phyloP scores from a whole-genome alignment of 1,140 invertebrate species.

The Bradynema listronoti region DNA sequence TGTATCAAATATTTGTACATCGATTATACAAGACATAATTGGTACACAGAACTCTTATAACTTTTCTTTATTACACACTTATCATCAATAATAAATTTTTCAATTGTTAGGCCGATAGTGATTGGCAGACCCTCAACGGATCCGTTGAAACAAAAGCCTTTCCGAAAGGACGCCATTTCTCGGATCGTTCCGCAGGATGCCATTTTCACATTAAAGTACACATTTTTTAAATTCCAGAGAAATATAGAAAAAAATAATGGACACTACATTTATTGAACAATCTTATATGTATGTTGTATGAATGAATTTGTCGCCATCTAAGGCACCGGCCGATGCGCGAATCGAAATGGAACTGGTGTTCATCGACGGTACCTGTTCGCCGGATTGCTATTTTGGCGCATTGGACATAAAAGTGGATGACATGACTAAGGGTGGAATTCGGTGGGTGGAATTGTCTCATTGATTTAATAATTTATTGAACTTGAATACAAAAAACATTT shows the following conservation, averaged over 20 bases:
- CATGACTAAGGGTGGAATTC: constrained; percentile 19
- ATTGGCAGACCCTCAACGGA: constrained; percentile 30
- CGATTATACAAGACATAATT: no score
- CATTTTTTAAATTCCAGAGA: constrained; percentile 8
- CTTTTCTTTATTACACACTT: no score
- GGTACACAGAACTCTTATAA: no score
- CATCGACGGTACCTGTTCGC: constrained; percentile 19
- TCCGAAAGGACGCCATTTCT: constrained; percentile 12
- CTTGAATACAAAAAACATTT: constrained; percentile 1
- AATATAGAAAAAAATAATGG: background rate
- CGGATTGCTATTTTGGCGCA: constrained; percentile 35
- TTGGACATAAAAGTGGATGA: constrained; percentile 36
- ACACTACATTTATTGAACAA: background rate
- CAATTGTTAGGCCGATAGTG: constrained; percentile 14
- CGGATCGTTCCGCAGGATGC: constrained; percentile 26
- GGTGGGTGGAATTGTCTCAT: background rate
- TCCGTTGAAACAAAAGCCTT: constrained; percentile 15
- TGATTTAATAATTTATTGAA: background rate
- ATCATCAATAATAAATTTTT: background rate
- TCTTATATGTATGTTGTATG: constrained; percentile 1
- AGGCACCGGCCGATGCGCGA: constrained; percentile 30
- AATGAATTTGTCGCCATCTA: constrained; percentile 10
- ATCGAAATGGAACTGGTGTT: constrained; percentile 24
- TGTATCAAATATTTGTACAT: no score
- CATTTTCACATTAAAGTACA: constrained; percentile 38